These are phyloP conservation scores for Rhynchopsitta pachyrhyncha DNA, from an alignment of 2,113 vertebrate species.

Conservation along the genomic window DNA sequence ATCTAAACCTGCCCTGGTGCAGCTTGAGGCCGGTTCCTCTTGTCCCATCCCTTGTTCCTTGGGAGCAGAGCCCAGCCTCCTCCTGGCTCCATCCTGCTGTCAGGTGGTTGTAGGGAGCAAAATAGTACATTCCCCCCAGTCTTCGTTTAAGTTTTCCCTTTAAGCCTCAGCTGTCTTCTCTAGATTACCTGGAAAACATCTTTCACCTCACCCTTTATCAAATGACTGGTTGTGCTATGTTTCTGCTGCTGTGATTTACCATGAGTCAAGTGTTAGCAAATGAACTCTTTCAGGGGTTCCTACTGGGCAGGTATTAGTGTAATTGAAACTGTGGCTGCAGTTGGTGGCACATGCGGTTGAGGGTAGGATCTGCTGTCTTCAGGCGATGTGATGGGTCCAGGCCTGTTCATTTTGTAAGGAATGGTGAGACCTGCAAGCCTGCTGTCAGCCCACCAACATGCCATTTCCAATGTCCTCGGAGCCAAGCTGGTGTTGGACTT, in stretches of 20 bases:
- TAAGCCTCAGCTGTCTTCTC: background rate
- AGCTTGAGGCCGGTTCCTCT: no score
- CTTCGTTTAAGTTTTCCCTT: background rate
- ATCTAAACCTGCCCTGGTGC: no score
- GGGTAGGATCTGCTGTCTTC: background rate
- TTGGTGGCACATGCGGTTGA: fast-evolving
- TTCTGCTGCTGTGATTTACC: background rate
- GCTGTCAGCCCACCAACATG: background rate
- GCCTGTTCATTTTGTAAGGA: background rate
- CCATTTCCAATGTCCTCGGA: background rate
- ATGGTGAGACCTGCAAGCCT: background rate
- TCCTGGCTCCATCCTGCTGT: background rate
- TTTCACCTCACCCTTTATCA: background rate
- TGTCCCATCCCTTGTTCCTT: background rate
- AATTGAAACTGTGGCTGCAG: background rate
- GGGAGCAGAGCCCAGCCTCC: background rate
- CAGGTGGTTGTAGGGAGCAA: background rate
- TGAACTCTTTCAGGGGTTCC: background rate
- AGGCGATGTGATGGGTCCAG: background rate
- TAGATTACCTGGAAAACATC: background rate
- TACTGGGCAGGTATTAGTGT: background rate
- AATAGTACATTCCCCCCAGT: background rate
- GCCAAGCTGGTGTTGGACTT: background rate
- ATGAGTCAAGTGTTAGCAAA: background rate
- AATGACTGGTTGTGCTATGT: background rate